A percentile compares a stretch with the other conserved stretches of the same genome.
These are phyloP conservation scores for Ctenosaura bakeri DNA, from an alignment of 2,797 vertebrate genomes.

Conservation along the genomic window DNA sequence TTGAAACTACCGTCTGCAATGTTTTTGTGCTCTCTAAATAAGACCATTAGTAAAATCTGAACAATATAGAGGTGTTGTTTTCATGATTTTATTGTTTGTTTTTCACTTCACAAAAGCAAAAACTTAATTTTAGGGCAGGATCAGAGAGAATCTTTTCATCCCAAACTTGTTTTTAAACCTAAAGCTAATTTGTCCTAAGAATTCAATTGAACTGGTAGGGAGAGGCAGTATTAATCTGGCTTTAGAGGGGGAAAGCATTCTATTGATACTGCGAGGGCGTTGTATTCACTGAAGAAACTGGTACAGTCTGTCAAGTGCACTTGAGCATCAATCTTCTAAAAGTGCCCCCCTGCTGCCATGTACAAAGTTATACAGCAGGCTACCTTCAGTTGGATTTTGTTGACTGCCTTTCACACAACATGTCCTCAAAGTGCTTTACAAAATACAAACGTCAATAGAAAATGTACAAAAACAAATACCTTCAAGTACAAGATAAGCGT, in stretches of 20 bases:
- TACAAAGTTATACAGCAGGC: constrained; percentile 61
- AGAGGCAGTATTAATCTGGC: neutral
- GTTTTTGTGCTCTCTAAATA: neutral
- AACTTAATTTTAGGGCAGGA: neutral
- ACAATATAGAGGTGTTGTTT: neutral
- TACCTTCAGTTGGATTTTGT: constrained; percentile 42
- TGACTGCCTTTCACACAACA: constrained; percentile 37
- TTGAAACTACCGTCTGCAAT: too few relatives aligned
- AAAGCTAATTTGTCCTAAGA: constrained; percentile 21
- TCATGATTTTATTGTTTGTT: neutral
- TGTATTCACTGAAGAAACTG: constrained; percentile 38
- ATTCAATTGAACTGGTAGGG: constrained; percentile 7
- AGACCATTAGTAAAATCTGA: neutral
- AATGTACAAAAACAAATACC: constrained; percentile 66
- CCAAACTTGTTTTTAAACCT: neutral
- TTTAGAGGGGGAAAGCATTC: neutral
- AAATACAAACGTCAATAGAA: constrained; percentile 64
- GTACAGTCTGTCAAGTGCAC: neutral
- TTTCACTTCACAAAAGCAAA: neutral
- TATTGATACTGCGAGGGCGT: constrained; percentile 13
- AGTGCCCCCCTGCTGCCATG: constrained; percentile 65
- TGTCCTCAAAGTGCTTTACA: constrained; percentile 60
- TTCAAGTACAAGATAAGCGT: constrained; percentile 59
- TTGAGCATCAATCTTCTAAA: constrained; percentile 44
- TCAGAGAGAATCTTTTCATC: constrained; percentile 30